These are phyloP conservation scores for Carcharodon carcharias DNA, from an alignment of 2,797 vertebrate genomes.

Conservation along the genomic window DNA sequence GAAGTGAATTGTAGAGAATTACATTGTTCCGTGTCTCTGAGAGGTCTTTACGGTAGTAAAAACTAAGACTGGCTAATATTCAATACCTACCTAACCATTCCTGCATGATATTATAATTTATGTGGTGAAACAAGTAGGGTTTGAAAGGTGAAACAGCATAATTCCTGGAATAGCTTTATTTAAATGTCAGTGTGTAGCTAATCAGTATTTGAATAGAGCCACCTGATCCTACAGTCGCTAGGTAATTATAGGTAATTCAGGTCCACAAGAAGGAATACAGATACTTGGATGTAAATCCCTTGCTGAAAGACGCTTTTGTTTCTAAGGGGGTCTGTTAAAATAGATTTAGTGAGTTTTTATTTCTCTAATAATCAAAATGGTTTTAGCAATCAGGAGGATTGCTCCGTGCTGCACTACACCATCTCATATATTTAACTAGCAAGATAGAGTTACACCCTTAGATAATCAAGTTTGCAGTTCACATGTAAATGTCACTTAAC, in stretches of 20 bases:
- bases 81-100: neutral
- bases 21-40: neutral
- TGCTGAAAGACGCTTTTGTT: conserved; percentile 3
- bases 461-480: neutral
- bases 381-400: neutral
- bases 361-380: neutral
- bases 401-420: neutral
- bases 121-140: neutral
- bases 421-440: neutral
- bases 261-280: neutral
- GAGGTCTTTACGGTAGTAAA: neutral
- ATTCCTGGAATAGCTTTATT: neutral
- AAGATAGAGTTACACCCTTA: neutral
- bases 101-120: conserved; percentile 8
- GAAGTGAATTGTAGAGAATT: neutral
- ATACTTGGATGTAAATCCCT: neutral
- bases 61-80: neutral
- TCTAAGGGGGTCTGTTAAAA: neutral
- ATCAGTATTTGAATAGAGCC: neutral
- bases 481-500: neutral
- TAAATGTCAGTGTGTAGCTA: neutral
- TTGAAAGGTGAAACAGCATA: conserved; percentile 1
- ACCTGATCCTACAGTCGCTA: neutral
- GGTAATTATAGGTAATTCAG: conserved; percentile 18
- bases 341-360: neutral